Evolutionary conservation across 2,113 vertebrate species (phyloP), one percentile per base, ranked within the genome.

Genomic region (Bolborhynchus lineola): DNA sequence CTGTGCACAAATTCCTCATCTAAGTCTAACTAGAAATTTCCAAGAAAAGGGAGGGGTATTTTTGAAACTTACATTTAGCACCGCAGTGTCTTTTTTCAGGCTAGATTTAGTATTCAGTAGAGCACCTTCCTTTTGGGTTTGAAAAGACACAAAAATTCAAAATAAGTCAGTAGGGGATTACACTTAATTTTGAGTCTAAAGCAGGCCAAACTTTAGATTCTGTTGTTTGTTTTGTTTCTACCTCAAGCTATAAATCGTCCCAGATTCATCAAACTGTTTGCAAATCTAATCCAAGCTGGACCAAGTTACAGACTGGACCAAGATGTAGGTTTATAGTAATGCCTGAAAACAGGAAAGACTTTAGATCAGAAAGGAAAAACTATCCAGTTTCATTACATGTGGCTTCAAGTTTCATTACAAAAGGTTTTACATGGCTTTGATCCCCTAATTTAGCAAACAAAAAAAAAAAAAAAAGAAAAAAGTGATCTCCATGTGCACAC

Each of bases 331-430:
- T 97, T 96, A 96, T 91, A 95, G 92, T 88, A 95, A 95, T 91
- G 93, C 75, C 63, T 94, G 91, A 92, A 93, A 96, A 89, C 95
- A 96, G 95, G 95, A 97, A 95, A 91, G 91, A 89, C 86, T 95
- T 96, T 87, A 96, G 91, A 93, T 95, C 91, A 94, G 92, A 95
- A 94, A 95, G 74, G 81, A 91, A 95, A 95, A 93, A 62, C 94
- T 96, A 93, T 97, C 92, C 84, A 86, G 88, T 96, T 96, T 97
- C 93, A 97, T 94, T 96, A 96, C 74, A 95, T 42, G 44, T 87
- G 93, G 95, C 81, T 94, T 97, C 96, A 82, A 52, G 92, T 96
- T 96, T 94, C 95, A 92, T 94, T 97, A 93, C 74, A 72, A 86
- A 93, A 92, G 74, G 63, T 94, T 97, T 96, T 94, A 80, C 69